phyloP scores from a whole-genome alignment of 1,140 invertebrate species.

The Zaprionus vittiger region DNA sequence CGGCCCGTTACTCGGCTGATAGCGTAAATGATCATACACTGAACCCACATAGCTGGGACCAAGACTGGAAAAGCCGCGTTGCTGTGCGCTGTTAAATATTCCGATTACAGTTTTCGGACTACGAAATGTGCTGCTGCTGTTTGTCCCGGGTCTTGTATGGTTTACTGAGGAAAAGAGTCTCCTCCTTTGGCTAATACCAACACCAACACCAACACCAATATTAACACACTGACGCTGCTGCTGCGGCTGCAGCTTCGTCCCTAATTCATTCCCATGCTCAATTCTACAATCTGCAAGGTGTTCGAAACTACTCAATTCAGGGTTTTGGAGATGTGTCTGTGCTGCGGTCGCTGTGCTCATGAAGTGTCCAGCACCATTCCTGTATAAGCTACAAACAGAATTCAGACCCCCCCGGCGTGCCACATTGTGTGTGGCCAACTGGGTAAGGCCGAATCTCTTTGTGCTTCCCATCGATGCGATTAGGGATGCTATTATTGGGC shows the following conservation, averaged over 20 bases:
- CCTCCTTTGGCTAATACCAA: constrained; percentile 22
- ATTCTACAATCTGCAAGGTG: no score
- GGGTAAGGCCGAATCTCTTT: constrained; percentile 9
- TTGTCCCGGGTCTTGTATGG: constrained; percentile 7
- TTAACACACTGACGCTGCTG: no score
- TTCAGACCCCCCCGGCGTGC: not conserved
- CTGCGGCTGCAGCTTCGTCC: no score
- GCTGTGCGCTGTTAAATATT: not conserved
- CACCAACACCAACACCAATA: no score
- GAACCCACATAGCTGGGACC: not conserved
- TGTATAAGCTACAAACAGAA: constrained; percentile 3
- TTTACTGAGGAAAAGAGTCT: constrained; percentile 39
- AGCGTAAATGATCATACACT: constrained; percentile 24
- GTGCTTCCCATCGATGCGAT: constrained; percentile 11
- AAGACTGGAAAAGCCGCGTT: constrained; percentile 1
- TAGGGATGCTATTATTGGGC: not conserved
- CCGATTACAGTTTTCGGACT: not conserved
- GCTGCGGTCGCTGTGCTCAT: no score
- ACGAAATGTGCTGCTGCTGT: not conserved
- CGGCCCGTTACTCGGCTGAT: constrained; percentile 2
- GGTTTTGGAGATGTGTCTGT: no score
- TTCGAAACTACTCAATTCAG: no score
- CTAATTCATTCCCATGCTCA: no score
- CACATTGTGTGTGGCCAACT: constrained; percentile 18
- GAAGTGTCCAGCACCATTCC: not conserved